These are phyloP conservation scores for Gymnarchus niloticus DNA, from an alignment of 2,113 vertebrate genomes.

Conservation along the genomic window DNA sequence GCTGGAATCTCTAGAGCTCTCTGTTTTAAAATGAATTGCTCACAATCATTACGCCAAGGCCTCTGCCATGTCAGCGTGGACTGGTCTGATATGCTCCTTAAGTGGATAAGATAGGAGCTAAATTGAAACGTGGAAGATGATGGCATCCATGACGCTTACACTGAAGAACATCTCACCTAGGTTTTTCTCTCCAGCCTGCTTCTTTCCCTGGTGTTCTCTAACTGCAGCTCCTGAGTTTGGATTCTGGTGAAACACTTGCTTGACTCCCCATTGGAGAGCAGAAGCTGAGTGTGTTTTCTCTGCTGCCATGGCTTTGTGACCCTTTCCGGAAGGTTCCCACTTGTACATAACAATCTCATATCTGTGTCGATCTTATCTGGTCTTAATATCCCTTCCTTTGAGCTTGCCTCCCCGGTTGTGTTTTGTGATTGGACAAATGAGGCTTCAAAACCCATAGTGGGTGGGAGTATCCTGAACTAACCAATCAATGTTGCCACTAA, in stretches of 20 bases:
- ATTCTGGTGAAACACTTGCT: background rate
- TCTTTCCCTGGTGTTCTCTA: background rate
- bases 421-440: too few species aligned
- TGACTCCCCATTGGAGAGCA: background rate
- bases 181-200: background rate
- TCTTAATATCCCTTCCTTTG: conserved; percentile 9
- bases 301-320: conserved; percentile 20
- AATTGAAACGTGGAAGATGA: background rate
- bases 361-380: conserved; percentile 11
- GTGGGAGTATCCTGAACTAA: too few species aligned
- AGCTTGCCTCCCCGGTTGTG: conserved; percentile 33
- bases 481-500: too few species aligned
- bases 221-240: background rate
- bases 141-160: background rate
- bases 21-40: conserved; percentile 20
- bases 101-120: background rate
- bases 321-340: conserved; percentile 32
- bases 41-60: conserved; percentile 23
- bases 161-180: background rate
- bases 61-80: background rate
- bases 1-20: conserved; percentile 23
- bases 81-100: background rate
- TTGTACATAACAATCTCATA: conserved; percentile 20
- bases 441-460: too few species aligned
- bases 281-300: background rate